Evolutionary conservation across 2,888 invertebrate species (phyloP), one percentile per base, ranked within the genome.

Genomic region (Dolichomitus sp.): DNA sequence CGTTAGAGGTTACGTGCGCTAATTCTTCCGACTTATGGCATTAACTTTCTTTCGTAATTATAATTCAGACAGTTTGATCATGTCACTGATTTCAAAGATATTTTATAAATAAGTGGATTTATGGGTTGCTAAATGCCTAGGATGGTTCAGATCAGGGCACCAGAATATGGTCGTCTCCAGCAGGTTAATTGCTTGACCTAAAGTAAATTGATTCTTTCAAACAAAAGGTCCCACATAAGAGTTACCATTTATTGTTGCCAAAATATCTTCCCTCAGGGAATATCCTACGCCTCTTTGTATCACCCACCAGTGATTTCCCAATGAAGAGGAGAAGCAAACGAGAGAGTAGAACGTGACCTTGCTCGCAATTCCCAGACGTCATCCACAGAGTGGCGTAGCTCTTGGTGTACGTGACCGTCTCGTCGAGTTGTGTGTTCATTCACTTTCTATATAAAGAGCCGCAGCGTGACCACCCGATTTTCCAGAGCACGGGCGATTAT

Each of bases 301-400:
- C 19, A 14, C 33, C 33, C 45, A 27, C 12, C 14, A 45, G 30
- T 61, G 23, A 27, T 73, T 54, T 50, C 14, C 37, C 48, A 48
- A 61, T 23, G 73, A 48, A 61, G 33, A 33, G 17, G 42, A 68
- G 4, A 17, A 69, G 37, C 59, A 40, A 78, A 70, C 48, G 79
- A 77, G 80, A 82, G 73, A 57, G 82, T 74, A 61, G 68, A 83
- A 79, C 78, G 83, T 80, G 86, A 85, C 87, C 86, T 86, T 86
- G 87, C 86, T 87, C 88, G 83, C 86, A 87, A 87, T 87, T 85
- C 78, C 73, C 82, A 86, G 85, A 83, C 76, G 65, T 83, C 80
- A 69, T 66, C 33, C 68, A 45, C 74, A 59, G 50, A 40, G 37
- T 54, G 33, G 66, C 57, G 54, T 66, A 61, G 50, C 40, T 69